Conservation (phyloP, 2,888 invertebrate species). For the Venustoraphidia nigricollis region DNA sequence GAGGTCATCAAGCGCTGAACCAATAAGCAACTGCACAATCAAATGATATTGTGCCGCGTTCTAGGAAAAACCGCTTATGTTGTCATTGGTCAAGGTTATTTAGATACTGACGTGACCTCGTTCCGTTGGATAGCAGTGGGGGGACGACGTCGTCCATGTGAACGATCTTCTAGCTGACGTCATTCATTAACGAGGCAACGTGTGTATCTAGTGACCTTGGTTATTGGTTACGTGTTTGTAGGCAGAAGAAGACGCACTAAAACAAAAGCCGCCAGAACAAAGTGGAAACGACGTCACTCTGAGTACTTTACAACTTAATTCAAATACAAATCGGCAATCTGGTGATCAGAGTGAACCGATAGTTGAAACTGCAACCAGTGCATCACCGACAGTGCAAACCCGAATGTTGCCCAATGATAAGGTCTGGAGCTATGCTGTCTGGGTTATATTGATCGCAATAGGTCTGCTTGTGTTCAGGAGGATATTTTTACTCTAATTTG, state of each 20-base stretch:
- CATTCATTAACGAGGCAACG: no score
- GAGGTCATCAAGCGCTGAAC: no score
- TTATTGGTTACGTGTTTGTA: not conserved
- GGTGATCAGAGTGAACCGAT: not conserved
- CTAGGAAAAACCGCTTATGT: not conserved
- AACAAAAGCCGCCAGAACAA: not conserved
- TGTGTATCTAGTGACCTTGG: no score
- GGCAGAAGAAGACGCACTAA: conserved; percentile 1
- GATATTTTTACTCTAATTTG: conserved; percentile 25
- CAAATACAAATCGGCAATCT: not conserved
- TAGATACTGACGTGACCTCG: no score
- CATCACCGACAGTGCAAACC: not conserved
- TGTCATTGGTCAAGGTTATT: no score
- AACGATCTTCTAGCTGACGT: no score
- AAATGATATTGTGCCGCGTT: no score
- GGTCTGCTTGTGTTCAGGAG: conserved; percentile 30
- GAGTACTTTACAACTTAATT: not conserved
- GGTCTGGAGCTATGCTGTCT: conserved; percentile 32
- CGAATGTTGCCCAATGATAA: conserved; percentile 23
- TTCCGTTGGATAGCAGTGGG: no score
- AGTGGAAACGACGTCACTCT: not conserved
- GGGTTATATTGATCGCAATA: conserved; percentile 29
- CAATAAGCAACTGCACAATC: no score
- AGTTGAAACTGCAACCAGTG: not conserved
- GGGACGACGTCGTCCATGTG: no score